A percentile compares a stretch with the other conserved stretches of the same genome.
Evolutionary conservation across 1,140 invertebrate species (phyloP).

Genomic region (Adelges cooleyi): DNA sequence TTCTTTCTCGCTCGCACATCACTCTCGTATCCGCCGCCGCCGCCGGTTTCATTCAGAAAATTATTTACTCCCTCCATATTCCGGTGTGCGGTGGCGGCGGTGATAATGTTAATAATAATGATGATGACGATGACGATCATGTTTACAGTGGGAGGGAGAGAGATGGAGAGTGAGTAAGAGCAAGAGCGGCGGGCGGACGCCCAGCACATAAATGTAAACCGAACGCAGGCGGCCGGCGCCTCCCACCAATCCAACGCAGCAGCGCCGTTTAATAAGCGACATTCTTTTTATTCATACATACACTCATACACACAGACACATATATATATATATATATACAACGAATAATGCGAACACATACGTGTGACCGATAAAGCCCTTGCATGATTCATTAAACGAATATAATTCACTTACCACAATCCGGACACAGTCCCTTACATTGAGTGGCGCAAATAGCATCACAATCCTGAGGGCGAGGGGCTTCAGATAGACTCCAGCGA

Average conservation of each 20-base stretch:
- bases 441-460: no score
- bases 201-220: not conserved
- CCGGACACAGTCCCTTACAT: no score
- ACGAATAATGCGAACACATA: no score
- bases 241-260: not conserved
- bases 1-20: not conserved
- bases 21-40: not conserved
- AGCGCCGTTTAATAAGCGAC: conserved; percentile 20
- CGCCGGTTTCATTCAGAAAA: conserved; percentile 26
- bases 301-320: no score
- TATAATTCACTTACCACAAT: no score
- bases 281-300: conserved; percentile 13
- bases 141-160: no score
- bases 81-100: not conserved
- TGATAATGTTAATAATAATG: not conserved
- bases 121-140: not conserved
- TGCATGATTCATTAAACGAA: no score
- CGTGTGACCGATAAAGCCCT: no score
- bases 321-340: no score
- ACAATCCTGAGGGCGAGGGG: no score
- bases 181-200: not conserved
- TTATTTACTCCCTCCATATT: conserved; percentile 21
- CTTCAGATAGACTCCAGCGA: no score
- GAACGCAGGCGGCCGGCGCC: not conserved
- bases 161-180: no score